These are phyloP conservation scores for Butorides virescens DNA, from an alignment of 2,113 vertebrate species.

Conservation along the genomic window DNA sequence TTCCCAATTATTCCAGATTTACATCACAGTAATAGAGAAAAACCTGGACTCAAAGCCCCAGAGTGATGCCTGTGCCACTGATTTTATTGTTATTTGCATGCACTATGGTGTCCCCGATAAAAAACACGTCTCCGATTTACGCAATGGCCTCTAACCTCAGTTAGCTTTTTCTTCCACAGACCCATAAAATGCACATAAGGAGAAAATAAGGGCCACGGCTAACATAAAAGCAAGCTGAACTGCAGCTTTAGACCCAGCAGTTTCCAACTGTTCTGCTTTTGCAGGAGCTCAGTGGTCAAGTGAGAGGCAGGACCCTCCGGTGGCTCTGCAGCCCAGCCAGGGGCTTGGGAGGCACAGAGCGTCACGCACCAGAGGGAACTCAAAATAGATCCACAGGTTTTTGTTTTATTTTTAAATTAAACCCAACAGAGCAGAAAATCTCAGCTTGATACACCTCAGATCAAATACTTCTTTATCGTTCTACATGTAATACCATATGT, in stretches of 20 bases:
- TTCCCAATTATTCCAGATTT: neutral
- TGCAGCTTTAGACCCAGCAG: neutral
- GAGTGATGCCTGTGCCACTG: neutral
- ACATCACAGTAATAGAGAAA: neutral
- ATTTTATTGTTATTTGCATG: slow-evolving; percentile 2
- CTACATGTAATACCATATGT: rapidly evolving
- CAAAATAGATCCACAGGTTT: neutral
- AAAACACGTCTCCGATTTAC: neutral
- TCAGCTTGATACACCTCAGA: neutral
- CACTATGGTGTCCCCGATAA: rapidly evolving
- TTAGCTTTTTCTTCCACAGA: neutral
- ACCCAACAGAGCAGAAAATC: neutral
- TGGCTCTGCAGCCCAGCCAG: neutral
- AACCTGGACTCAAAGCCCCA: neutral
- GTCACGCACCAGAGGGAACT: neutral
- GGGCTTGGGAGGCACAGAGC: neutral
- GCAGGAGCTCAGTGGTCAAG: neutral
- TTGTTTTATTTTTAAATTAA: neutral
- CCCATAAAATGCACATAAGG: neutral
- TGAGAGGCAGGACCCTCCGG: neutral
- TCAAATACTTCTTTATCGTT: neutral
- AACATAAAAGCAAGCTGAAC: neutral
- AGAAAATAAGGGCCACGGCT: neutral
- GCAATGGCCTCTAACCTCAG: neutral
- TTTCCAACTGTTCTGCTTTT: neutral